A percentile compares a stretch with the other conserved stretches of the same genome.
Evolutionary conservation across 2,888 invertebrate genomes (phyloP).

Genomic region (Drosophila recens): DNA sequence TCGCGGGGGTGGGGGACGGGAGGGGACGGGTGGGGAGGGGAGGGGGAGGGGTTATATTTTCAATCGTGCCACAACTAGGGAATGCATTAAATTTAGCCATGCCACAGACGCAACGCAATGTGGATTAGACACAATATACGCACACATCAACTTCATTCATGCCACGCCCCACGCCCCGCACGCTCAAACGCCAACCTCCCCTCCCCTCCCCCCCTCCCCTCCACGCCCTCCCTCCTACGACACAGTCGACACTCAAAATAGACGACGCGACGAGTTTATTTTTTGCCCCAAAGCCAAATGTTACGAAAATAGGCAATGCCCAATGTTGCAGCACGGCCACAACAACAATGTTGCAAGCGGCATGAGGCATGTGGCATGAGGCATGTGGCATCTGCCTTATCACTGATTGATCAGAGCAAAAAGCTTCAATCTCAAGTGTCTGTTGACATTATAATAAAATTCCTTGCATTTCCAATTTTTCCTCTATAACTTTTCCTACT

Average conservation of each 20-base stretch:
- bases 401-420: background rate
- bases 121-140: slow-evolving; percentile 29
- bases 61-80: slow-evolving; percentile 42
- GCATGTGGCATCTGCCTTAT: background rate
- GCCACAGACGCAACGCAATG: slow-evolving; percentile 25
- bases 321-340: slow-evolving; percentile 12
- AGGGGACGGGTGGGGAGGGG: background rate
- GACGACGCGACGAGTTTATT: slow-evolving; percentile 26
- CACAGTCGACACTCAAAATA: slow-evolving; percentile 3
- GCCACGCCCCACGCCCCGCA: slow-evolving; percentile 45
- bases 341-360: slow-evolving; percentile 17
- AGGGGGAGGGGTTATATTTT: no score
- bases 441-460: background rate
- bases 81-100: slow-evolving; percentile 68
- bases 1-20: background rate
- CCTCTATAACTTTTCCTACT: no score
- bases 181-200: background rate
- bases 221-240: background rate
- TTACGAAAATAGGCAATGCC: slow-evolving; percentile 20
- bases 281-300: slow-evolving; percentile 5
- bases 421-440: background rate
- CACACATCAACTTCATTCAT: slow-evolving; percentile 60
- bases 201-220: no score
- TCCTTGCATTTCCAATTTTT: no score
- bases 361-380: slow-evolving; percentile 1